Percentiles rank a stretch among this genome's conserved stretches.
These are phyloP conservation scores for Mastigias papua DNA, from an alignment of 30 jellyfish, hydroid and myxozoan species.

Conservation along the genomic window DNA sequence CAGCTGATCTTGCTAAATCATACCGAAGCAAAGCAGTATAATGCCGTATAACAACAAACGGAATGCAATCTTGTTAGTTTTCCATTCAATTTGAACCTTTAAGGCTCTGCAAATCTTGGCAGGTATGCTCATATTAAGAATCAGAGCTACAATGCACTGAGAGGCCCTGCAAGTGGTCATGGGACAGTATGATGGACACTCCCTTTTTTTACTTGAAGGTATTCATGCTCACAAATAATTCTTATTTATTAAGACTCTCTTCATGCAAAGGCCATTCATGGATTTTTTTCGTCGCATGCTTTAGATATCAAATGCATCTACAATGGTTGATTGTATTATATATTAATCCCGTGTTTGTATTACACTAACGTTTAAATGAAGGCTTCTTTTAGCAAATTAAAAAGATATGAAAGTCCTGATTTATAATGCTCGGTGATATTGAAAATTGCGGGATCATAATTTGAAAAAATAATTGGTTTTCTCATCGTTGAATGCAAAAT, in stretches of 20 bases:
- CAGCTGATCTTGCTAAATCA: slow-evolving; percentile 56
- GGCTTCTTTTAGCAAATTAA: slow-evolving; percentile 49
- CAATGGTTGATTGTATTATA: slow-evolving; percentile 9
- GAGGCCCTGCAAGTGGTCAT: not conserved
- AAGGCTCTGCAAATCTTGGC: slow-evolving; percentile 19
- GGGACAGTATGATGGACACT: not conserved
- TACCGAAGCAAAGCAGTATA: slow-evolving; percentile 24
- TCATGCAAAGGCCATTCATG: not conserved
- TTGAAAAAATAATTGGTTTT: not conserved
- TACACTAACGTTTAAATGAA: slow-evolving; percentile 18
- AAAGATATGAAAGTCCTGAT: slow-evolving; percentile 9
- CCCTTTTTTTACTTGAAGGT: not conserved
- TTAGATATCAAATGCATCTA: not conserved
- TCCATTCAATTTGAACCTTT: slow-evolving; percentile 23
- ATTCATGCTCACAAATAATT: not conserved
- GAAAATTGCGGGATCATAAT: slow-evolving; percentile 8
- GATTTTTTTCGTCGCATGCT: not conserved
- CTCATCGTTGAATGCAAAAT: not conserved
- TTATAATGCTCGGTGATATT: slow-evolving; percentile 3
- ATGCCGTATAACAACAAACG: slow-evolving; percentile 16
- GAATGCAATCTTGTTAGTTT: slow-evolving; percentile 43
- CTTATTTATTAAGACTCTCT: not conserved
- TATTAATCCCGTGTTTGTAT: slow-evolving; percentile 39
- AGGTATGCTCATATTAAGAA: slow-evolving; percentile 9
- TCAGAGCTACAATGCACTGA: not conserved